A percentile compares a stretch with the other conserved stretches of the same genome.
Evolutionary conservation across 2,888 invertebrate genomes (phyloP).

Genomic region (Loripinus fragilis): DNA sequence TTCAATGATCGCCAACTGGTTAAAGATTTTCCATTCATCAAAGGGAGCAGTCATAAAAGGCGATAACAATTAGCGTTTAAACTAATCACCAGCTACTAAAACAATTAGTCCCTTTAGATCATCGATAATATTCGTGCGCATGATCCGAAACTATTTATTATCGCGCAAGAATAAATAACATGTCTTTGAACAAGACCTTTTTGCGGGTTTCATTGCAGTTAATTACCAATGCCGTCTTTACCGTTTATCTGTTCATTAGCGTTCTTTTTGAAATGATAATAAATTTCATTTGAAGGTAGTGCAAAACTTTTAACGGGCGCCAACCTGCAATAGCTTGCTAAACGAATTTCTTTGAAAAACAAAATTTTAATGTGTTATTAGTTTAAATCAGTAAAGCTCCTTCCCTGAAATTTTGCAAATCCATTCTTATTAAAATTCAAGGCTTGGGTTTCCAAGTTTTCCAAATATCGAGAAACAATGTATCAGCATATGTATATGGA

Average conservation of each 20-base stretch:
- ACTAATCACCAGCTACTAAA: constrained; percentile 5
- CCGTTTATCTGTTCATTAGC: constrained; percentile 13
- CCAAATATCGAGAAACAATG: too few relatives aligned
- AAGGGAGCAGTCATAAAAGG: not conserved
- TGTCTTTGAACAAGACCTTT: constrained; percentile 3
- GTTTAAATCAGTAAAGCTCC: too few relatives aligned
- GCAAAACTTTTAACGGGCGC: not conserved
- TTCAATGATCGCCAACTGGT: not conserved
- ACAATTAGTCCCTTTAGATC: constrained; percentile 18
- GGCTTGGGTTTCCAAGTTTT: too few relatives aligned
- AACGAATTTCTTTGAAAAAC: too few relatives aligned
- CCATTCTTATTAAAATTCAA: too few relatives aligned
- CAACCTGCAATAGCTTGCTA: not conserved
- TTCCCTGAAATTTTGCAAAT: too few relatives aligned
- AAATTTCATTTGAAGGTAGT: constrained; percentile 11
- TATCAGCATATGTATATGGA: too few relatives aligned
- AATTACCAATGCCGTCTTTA: not conserved
- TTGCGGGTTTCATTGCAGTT: constrained; percentile 12
- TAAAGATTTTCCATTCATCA: constrained; percentile 4
- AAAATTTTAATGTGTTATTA: too few relatives aligned
- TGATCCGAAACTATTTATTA: constrained; percentile 22
- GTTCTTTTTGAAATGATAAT: constrained; percentile 15
- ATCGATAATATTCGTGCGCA: constrained; percentile 9
- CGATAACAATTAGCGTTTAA: constrained; percentile 11
- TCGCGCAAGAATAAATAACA: constrained; percentile 19